Base-by-base conservation (phyloP, 92 coral and sea anemone species). In the Metridium senile region DNA sequence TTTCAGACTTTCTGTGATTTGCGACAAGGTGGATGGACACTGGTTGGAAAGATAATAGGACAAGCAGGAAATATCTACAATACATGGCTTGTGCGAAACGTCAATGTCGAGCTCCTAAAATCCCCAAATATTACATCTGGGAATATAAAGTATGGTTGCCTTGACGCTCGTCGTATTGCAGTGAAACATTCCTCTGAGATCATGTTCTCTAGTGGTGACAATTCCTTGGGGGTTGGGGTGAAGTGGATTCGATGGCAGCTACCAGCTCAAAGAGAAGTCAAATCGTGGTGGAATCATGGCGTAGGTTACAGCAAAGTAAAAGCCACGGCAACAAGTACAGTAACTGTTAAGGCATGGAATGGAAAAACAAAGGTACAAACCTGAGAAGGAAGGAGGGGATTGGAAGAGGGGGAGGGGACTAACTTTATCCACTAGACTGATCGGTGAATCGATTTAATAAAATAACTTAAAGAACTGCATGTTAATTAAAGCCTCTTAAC, bases 21-120 rank as follows among this genome's bases (percentile, higher is more conserved):
- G 84, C 72, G 65, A 17, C 89, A 81, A 61, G 97, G 97, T 26
- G 94, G 97, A 58, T 92, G 97, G 97, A 89, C 97, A n/a, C 89
- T 92, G 68, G 92, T 92, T 62, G 97, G 97, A 26, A 92, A 92
- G 82, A 59, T 92, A 27, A 84, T 89, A 58, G 97, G 97, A 1
- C 68, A 77, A 21, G 82, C 68, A 3, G 89, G 93, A 1, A 82
- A 89, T 34, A 82, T 91, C 29, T 85, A 85, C 70, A 43, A 75
- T 65, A 53, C 72, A 27, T 92, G 97, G 97, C 82, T 92, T 65
- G 79, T 92, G 11, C 79, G 58, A 68, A 84, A 88, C 71, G 69
- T 52, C 23, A 81, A 91, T 29, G 35, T 82, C n/a, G 80, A 57
- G 22, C 71, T 61, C 16, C 76, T 91, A 17, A 73, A 54, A 47